These are phyloP conservation scores for Agrochola lychnidis DNA, from an alignment of 2,888 invertebrate species.

Conservation along the genomic window DNA sequence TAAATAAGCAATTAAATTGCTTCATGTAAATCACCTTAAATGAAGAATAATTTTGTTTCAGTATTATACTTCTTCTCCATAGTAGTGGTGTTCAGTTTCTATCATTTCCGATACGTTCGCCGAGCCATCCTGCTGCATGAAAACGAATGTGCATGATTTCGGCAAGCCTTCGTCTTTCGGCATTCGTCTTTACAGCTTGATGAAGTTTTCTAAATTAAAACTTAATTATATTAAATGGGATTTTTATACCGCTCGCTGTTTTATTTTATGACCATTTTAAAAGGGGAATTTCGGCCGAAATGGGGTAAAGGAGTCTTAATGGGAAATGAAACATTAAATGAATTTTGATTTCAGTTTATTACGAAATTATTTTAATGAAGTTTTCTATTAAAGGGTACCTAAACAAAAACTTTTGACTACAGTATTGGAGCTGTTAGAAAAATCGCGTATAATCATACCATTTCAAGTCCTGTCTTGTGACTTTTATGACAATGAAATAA, in stretches of 20 bases:
- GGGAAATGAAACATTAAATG: conserved; percentile 39
- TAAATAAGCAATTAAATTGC: neutral
- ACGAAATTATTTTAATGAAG: conserved; percentile 22
- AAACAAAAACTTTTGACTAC: neutral
- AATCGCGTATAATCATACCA: neutral
- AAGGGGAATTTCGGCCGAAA: conserved; percentile 37
- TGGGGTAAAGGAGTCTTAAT: conserved; percentile 12
- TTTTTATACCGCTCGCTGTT: conserved; percentile 56
- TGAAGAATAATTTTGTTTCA: conserved; percentile 70
- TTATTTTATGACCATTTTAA: conserved; percentile 56
- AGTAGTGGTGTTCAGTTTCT: conserved; percentile 86
- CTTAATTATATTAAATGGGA: conserved; percentile 54
- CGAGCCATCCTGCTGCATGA: conserved; percentile 86
- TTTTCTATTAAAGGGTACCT: conserved; percentile 7
- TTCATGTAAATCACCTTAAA: neutral
- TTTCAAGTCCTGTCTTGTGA: neutral
- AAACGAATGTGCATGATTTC: conserved; percentile 79
- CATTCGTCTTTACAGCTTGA: conserved; percentile 23
- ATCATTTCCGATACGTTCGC: conserved; percentile 87
- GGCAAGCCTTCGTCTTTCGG: conserved; percentile 17
- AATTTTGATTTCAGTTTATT: conserved; percentile 49
- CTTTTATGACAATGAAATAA: neutral
- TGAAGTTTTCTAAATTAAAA: conserved; percentile 53
- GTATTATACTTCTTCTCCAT: conserved; percentile 86
- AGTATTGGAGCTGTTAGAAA: neutral